Base-by-base conservation (phyloP, 2,888 invertebrate species). In the Choristoneura rosaceana region DNA sequence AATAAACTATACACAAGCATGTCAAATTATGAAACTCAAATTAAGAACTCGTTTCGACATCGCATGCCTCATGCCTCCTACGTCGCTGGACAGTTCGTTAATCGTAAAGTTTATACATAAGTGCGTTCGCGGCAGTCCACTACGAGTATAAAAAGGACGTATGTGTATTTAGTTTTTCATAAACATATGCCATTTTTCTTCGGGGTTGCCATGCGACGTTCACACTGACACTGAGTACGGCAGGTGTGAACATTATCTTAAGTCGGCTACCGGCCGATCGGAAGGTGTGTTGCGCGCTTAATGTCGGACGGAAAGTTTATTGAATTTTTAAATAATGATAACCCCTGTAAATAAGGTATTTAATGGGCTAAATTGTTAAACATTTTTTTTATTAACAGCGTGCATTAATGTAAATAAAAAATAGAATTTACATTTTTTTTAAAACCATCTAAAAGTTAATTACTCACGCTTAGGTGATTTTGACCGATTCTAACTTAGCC, bases 231-330 rank as follows among this genome's bases (percentile, higher is more conserved):
- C 86, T 82, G 83, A 85, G 79, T 79, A 85, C 82, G 83, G 87
- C 92, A 93, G 93, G 93, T 94, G 94, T 90, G 90, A 93, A 91
- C 88, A 91, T 94, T 92, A 94, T 93, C 93, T 93, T 92, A 91
- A 93, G 92, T 90, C 90, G 89, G 91, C 92, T 89, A 90, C 91
- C 87, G 89, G 84, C 82, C 84, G 86, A 88, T 87, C 86, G 84
- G 82, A 79, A 79, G 85, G 84, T 85, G 75, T 74, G 86, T 83
- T 82, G 83, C 81, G 76, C 82, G 84, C 85, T 88, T 88, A 85
- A 87, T 80, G 78, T 79, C 78, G 81, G 78, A 50, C 59, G 50
- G 50, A 69, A 69, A 73, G 50, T 69, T 71, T 73, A 74, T 69
- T 71, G 69, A 74, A 74, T 69, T 64, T 71, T 74, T 71, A 74